These are phyloP conservation scores for Styela plicata DNA, from an alignment of 23 tunicate species.

Conservation along the genomic window DNA sequence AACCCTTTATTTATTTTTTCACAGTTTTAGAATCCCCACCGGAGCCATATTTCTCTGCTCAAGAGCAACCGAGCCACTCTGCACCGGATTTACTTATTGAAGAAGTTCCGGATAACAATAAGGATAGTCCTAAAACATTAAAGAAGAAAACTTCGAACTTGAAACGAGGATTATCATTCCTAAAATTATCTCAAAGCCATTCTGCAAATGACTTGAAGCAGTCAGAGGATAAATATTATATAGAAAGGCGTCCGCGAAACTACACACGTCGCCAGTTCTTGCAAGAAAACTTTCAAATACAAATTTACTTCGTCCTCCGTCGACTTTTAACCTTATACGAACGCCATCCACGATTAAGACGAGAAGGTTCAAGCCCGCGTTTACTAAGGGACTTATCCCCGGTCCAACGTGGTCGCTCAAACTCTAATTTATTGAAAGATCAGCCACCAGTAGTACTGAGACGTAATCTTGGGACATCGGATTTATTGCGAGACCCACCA, in stretches of 20 bases:
- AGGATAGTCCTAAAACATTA: background rate
- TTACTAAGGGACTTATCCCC: background rate
- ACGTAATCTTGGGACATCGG: background rate
- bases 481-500: background rate
- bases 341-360: background rate
- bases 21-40: no score
- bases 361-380: background rate
- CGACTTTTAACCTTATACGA: background rate
- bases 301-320: background rate
- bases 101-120: background rate
- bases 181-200: background rate
- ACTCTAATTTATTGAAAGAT: background rate
- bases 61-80: background rate
- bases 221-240: background rate
- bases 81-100: background rate
- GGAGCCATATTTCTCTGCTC: background rate
- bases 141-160: background rate
- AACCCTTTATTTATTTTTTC: no score
- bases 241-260: background rate
- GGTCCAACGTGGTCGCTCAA: background rate
- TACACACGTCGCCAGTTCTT: background rate
- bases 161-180: background rate
- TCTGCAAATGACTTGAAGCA: background rate
- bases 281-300: background rate
- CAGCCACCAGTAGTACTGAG: constrained; percentile 11